Evolutionary conservation across 2,113 vertebrate genomes (phyloP).

Genomic region (Pelodiscus sinensis): DNA sequence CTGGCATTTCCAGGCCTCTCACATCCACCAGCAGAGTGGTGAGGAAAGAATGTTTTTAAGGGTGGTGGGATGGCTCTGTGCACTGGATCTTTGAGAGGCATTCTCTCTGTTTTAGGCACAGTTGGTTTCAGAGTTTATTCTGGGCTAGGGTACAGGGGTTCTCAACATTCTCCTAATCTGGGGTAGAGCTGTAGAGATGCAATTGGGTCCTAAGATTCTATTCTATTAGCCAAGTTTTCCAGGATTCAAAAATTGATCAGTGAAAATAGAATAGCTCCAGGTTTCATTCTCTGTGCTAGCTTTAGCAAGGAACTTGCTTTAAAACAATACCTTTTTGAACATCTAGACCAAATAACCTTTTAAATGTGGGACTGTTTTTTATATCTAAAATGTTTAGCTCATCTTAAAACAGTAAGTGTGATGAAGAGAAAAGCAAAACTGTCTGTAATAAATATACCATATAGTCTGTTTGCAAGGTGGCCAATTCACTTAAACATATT

Average conservation of each 20-base stretch:
- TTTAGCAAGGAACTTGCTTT: background rate
- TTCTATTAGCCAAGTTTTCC: background rate
- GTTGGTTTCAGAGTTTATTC: background rate
- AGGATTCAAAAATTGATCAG: background rate
- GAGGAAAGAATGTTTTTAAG: background rate
- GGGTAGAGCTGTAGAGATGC: background rate
- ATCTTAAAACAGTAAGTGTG: background rate
- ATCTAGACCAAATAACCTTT: background rate
- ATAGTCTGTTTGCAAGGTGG: background rate
- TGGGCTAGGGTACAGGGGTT: background rate
- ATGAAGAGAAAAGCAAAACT: background rate
- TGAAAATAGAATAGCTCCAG: background rate
- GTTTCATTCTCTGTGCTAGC: background rate
- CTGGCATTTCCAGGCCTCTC: background rate
- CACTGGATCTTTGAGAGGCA: background rate
- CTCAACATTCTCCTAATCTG: background rate
- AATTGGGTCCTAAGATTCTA: background rate
- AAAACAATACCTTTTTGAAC: accelerated
- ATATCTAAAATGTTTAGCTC: background rate
- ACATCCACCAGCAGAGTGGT: background rate
- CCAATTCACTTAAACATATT: background rate
- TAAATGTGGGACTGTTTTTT: background rate
- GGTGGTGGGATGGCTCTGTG: background rate
- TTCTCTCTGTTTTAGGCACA: background rate
- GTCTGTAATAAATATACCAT: background rate